Conservation (phyloP, 2,888 invertebrate species). For the Atherix ibis region DNA sequence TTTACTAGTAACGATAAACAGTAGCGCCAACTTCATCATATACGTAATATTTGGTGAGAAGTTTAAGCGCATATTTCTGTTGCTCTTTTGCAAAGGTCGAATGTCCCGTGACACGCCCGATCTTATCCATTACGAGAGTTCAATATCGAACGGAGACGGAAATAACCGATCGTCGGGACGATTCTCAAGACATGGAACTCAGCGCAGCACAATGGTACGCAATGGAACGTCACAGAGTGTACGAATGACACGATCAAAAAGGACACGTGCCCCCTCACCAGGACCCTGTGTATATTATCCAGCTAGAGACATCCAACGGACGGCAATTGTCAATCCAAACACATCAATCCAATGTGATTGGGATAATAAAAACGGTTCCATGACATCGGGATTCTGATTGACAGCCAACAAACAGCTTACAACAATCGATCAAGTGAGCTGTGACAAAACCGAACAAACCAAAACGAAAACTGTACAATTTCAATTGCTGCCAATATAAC, state of each 20-base stretch:
- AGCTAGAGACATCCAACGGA: conserved; percentile 27
- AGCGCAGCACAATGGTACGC: conserved; percentile 25
- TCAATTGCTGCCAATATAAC: too few relatives aligned
- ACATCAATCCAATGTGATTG: conserved; percentile 27
- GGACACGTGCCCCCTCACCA: conserved; percentile 32
- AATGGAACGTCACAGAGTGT: conserved; percentile 19
- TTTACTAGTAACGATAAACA: conserved; percentile 88
- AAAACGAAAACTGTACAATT: too few relatives aligned
- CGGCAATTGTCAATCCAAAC: conserved; percentile 18
- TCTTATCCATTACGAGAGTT: conserved; percentile 67
- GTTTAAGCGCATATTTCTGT: conserved; percentile 73
- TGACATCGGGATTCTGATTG: conserved; percentile 30
- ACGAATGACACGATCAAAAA: conserved; percentile 28
- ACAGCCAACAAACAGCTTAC: too few relatives aligned
- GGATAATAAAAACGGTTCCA: conserved; percentile 27
- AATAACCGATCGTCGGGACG: conserved; percentile 46
- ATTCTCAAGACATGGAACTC: conserved; percentile 37
- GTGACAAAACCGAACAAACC: too few relatives aligned
- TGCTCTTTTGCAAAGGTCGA: conserved; percentile 56
- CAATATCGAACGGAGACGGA: conserved; percentile 61
- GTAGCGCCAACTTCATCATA: conserved; percentile 93
- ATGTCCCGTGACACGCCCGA: conserved; percentile 52
- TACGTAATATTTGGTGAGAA: conserved; percentile 97
- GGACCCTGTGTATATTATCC: conserved; percentile 35
- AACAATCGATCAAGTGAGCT: too few relatives aligned